Evolutionary conservation across 2,113 vertebrate genomes (phyloP), one percentile per base, ranked within the genome.

Genomic region (Daboia siamensis): DNA sequence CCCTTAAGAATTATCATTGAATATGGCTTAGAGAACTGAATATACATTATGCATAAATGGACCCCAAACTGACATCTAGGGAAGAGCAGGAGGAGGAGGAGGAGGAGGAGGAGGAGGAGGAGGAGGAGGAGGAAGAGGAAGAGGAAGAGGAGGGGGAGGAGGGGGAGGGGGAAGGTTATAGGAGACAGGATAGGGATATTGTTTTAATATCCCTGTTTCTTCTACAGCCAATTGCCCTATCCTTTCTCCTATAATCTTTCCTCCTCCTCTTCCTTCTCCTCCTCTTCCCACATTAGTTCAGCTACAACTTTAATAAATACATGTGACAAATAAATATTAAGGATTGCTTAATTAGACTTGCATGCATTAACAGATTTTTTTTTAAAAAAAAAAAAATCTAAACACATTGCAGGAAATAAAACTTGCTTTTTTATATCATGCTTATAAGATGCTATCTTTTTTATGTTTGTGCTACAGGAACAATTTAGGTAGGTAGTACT

Each of bases 381-480:
- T 51, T 1, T 88, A 95, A 93, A 5, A 26, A 90, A 95, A 93
- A 5, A 26, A 90, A 86, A 24, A 48, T 87, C n/a, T 93, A 93
- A 95, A 92, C 90, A 91, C 44, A 92, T 95, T 39, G 93, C 46
- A 51, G 2, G 93, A 95, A 95, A 93, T 91, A 95, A 93, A 93
- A 93, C 89, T 88, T 95, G 23, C 23, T 59, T 94, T 88, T 3
- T 3, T 61, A 10, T 88, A 93, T 94, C 95, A 92, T 39, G 90
- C 92, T 95, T 95, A 93, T 3, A 93, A 93, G 80, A 94, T 91
- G 89, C 1, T 89, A 44, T 93, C 89, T 94, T 33, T 90, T 88
- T 96, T 94, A 93, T 92, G 3, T 90, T 93, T 57, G 48, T 90
- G 87, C 1, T 51, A 61, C 23, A 93, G 5, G 39, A 89, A 91